Percentiles rank a stretch among this genome's conserved stretches.
These are phyloP conservation scores for Schlechtendalia chinensis DNA, from an alignment of 1,140 invertebrate species.

Conservation along the genomic window DNA sequence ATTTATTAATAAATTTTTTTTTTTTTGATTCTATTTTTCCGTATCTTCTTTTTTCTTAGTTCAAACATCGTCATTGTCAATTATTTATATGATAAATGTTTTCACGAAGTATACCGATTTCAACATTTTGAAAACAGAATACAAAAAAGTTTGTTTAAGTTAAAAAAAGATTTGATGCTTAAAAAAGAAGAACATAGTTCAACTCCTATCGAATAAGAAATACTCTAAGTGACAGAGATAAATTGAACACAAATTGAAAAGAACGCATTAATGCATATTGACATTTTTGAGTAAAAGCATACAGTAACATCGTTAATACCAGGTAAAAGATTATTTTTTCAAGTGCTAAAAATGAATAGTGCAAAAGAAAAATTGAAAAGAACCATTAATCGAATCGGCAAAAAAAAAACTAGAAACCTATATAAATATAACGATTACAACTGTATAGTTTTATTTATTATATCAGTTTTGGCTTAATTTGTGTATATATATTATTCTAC, in stretches of 20 bases:
- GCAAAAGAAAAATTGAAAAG: background rate
- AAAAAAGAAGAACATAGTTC: background rate
- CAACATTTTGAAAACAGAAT: background rate
- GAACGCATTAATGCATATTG: constrained; percentile 11
- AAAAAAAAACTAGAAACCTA: background rate
- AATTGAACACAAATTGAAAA: background rate
- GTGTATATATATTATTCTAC: too few relatives aligned
- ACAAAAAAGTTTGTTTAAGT: background rate
- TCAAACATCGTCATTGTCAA: too few relatives aligned
- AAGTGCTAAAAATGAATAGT: background rate
- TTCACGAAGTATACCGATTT: too few relatives aligned
- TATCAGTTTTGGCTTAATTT: too few relatives aligned
- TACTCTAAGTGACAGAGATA: background rate
- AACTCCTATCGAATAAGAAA: background rate
- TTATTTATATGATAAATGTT: too few relatives aligned
- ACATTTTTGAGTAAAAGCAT: constrained; percentile 7
- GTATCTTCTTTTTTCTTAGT: too few relatives aligned
- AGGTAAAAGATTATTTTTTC: background rate
- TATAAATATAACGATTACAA: too few relatives aligned
- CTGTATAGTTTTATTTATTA: too few relatives aligned
- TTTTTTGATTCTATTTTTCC: too few relatives aligned
- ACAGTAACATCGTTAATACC: background rate
- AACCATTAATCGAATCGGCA: background rate
- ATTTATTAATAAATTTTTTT: too few relatives aligned
- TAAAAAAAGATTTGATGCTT: background rate